Conservation (phyloP, 2,797 vertebrate species). For the Austrolebias charrua region DNA sequence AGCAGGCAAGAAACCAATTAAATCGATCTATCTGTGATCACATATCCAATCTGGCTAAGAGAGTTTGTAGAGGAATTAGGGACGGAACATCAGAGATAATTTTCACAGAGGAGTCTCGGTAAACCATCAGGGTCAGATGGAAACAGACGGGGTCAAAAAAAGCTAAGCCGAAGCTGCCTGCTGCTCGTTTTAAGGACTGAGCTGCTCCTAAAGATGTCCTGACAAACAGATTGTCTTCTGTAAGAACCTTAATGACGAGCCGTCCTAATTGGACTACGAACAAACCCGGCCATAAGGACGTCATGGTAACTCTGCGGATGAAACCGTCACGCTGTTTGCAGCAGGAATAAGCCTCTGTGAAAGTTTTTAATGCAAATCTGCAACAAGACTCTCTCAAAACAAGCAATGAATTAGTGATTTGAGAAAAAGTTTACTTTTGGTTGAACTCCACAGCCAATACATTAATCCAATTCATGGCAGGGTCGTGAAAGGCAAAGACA, state of each 20-base stretch:
- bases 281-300: constrained; percentile 33
- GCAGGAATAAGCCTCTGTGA: background rate
- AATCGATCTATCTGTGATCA: constrained; percentile 43
- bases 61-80: constrained; percentile 58
- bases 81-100: constrained; percentile 34
- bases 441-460: constrained; percentile 45
- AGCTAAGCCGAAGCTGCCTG: constrained; percentile 59
- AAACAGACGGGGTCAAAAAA: constrained; percentile 65
- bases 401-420: constrained; percentile 37
- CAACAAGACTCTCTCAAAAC: constrained; percentile 23
- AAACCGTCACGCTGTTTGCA: background rate
- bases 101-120: constrained; percentile 37
- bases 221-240: constrained; percentile 66
- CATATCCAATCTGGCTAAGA: constrained; percentile 31
- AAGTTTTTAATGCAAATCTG: constrained; percentile 2
- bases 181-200: constrained; percentile 66
- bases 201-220: constrained; percentile 64
- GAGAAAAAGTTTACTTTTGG: constrained; percentile 46
- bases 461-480: constrained; percentile 76
- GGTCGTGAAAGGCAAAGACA: constrained; percentile 72
- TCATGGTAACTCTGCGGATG: constrained; percentile 12
- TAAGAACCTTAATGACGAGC: constrained; percentile 70
- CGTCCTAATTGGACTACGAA: constrained; percentile 65
- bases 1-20: constrained; percentile 43
- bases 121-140: constrained; percentile 39